Base-by-base conservation (phyloP, 2,113 vertebrate genomes). In the Nicator chloris region DNA sequence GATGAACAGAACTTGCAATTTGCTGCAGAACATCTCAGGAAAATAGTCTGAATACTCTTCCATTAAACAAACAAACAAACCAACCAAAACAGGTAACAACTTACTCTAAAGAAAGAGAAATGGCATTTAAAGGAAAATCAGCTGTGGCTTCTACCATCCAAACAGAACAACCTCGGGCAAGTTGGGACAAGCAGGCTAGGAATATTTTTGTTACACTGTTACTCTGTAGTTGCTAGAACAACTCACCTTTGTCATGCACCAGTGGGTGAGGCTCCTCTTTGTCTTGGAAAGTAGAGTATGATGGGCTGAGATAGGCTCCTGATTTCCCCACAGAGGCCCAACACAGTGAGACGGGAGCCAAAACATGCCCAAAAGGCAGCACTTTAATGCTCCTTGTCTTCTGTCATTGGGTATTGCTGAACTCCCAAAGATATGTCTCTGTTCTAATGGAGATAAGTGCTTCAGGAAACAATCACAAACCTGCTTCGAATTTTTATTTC, bases 381-480 rank as follows among this genome's bases (percentile, higher is more conserved):
- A 0, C 28, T 90, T 86, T 77, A 88, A 40, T 95, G 82, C 35
- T 88, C 40, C 71, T 68, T 64, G 45, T 78, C 64, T 80, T 83
- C 90, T 56, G 59, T 90, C 79, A 13, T 0, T 64, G 79, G 63
- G 13, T 83, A 88, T 33, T 83, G 76, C 92, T 88, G 64, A 80
- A 68, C 64, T 93, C 80, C 56, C 72, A 33, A n/a, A 88, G 59
- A 92, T 53, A 45, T 1, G 20, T 92, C 80, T 95, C 85, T 84
- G 82, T 69, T 94, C 87, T 97, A 97, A 95, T 97, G 96, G 93
- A 96, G 73, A 51, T 83, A 95, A 97, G 88, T 71, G 63, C 87
- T 97, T 93, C 94, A 90, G 96, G 81, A 96, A 95, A 72, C 26
- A 18, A 82, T 82, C 72, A 56, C 66, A 85, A 95, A 91, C 60